phyloP scores from a whole-genome alignment of 2,113 vertebrate species.

The Tapirus terrestris region DNA sequence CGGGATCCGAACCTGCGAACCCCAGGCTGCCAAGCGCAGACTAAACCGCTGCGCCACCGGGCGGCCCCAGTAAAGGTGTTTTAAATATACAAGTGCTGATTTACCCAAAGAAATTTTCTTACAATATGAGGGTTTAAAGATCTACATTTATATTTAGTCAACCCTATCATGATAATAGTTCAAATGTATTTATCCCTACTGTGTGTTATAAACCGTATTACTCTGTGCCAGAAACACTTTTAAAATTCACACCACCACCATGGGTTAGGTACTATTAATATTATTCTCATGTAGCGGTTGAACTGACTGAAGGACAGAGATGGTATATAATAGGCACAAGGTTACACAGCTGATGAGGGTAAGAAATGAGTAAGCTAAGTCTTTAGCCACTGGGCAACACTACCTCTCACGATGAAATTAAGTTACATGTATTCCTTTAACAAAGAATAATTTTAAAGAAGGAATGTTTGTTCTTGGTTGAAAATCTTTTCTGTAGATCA shows the following conservation, averaged over 20 bases:
- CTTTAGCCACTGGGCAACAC: neutral
- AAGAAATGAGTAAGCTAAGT: neutral
- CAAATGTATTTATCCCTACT: neutral
- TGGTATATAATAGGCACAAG: neutral
- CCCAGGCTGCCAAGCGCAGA: no score
- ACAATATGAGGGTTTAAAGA: neutral
- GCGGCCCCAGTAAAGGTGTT: neutral
- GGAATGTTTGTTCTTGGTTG: neutral
- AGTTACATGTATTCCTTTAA: neutral
- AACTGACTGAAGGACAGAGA: neutral
- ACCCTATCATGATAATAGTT: neutral
- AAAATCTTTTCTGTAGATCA: neutral
- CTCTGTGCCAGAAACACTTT: neutral
- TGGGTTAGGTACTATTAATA: neutral
- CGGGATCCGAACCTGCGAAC: no score
- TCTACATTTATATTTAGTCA: neutral
- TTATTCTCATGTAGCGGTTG: neutral
- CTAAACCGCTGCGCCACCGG: no score
- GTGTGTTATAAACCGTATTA: neutral
- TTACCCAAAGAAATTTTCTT: neutral
- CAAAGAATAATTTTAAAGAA: neutral
- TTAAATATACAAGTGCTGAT: neutral
- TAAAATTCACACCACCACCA: neutral
- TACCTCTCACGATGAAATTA: neutral
- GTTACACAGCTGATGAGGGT: neutral